These are phyloP conservation scores for Labroides dimidiatus DNA, from an alignment of 2,797 vertebrate species.

Conservation along the genomic window DNA sequence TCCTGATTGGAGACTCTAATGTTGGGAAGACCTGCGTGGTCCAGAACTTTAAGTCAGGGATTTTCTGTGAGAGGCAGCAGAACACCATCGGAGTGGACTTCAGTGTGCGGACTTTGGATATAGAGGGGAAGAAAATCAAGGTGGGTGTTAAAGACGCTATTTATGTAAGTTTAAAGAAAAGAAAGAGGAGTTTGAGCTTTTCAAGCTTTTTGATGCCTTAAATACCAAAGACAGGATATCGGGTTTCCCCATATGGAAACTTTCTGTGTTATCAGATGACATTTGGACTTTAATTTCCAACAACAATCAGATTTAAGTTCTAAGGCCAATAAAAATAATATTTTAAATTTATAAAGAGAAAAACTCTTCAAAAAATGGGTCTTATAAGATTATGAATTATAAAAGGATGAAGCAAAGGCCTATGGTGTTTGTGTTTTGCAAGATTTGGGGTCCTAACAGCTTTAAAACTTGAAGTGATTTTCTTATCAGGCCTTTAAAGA, in stretches of 20 bases:
- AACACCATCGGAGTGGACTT: constrained; percentile 99
- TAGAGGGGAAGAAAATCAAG: constrained; percentile 95
- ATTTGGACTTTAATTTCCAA: background rate
- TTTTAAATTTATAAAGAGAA: no score
- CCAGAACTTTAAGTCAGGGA: constrained; percentile 94
- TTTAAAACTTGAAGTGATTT: background rate
- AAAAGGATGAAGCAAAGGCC: background rate
- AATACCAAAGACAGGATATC: background rate
- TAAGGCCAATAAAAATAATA: no score
- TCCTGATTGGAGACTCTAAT: constrained; percentile 96
- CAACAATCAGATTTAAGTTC: background rate
- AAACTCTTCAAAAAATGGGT: no score
- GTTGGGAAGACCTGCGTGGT: constrained; percentile 98
- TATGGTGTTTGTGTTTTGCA: background rate
- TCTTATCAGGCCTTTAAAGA: background rate
- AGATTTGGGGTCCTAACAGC: background rate
- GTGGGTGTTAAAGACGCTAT: constrained; percentile 62
- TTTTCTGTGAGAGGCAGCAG: constrained; percentile 89
- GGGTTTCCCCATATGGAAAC: background rate
- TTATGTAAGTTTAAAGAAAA: background rate
- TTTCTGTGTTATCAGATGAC: background rate
- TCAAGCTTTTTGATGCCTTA: background rate
- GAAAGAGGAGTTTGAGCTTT: background rate
- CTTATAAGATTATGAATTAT: background rate
- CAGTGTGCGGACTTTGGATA: constrained; percentile 90